Conservation (phyloP, 35 echinoderm and acorn worm species). For the Amphiura filiformis region DNA sequence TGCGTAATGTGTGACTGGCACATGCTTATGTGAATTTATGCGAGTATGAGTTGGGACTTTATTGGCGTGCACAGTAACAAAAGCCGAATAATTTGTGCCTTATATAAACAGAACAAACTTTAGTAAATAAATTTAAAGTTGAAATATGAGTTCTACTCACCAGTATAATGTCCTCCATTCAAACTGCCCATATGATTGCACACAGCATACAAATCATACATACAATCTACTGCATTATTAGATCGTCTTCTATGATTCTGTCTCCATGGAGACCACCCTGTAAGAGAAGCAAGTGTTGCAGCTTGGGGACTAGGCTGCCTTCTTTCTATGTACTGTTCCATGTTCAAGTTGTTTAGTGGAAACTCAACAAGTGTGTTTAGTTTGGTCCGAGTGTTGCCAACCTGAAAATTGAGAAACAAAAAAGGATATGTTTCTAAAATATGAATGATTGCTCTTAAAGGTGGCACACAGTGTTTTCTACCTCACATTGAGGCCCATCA, state of each 20-base stretch:
- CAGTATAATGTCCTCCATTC: conserved; percentile 91
- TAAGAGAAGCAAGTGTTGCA: conserved; percentile 49
- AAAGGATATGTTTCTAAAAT: conserved; percentile 80
- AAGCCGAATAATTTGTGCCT: no score
- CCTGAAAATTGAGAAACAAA: conserved; percentile 43
- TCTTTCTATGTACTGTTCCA: conserved; percentile 73
- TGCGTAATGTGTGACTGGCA: no score
- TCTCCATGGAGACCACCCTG: conserved; percentile 91
- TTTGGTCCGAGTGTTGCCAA: conserved; percentile 65
- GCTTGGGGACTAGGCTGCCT: conserved; percentile 59
- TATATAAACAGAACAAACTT: no score
- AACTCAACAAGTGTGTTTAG: conserved; percentile 80
- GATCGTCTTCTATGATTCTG: conserved; percentile 38
- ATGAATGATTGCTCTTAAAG: no score
- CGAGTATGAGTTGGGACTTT: no score
- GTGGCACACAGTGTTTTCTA: no score
- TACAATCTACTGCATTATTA: conserved; percentile 39
- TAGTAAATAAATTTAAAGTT: no score
- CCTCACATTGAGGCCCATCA: no score
- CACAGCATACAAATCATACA: conserved; percentile 96
- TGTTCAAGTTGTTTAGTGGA: conserved; percentile 71
- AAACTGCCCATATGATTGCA: conserved; percentile 88
- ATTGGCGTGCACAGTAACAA: no score
- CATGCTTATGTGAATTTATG: no score
- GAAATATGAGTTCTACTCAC: no score